Base-by-base conservation (phyloP, 2,888 invertebrate species). In the Ferrisia virgata region DNA sequence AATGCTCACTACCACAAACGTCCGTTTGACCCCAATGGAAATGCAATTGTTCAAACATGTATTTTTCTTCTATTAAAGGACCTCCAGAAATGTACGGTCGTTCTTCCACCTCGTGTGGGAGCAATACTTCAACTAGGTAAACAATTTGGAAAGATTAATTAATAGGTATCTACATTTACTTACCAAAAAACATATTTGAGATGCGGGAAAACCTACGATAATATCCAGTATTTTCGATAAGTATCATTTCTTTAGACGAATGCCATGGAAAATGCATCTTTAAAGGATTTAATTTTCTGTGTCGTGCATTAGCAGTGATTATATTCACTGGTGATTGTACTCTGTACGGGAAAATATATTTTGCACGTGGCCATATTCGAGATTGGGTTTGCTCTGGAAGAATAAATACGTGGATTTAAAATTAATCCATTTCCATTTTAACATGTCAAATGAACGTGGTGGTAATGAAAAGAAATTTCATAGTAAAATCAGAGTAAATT, bases 11-110 rank as follows among this genome's bases (percentile, higher is more conserved):
- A 1, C 93, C 93, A 85, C 91, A 90, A n/a, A 2, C 13, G 87
- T 92, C 90, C 84, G 90, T 89, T 0, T 88, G 87, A 1, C 93
- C 93, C 93, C 93, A 94, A 87, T 93, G 93, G 86, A 93, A 92
- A 88, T 93, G 93, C 78, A 93, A 88, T 87, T 93, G 93, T 0
- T 92, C 92, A 80, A 93, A 90, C 0, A 92, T 88, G 86, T 92
- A 93, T 85, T 91, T 92, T 11, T 91, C 91, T 31, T 85, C 47
- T 8, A 86, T 69, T 33, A 86, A 53, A 13, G 86, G 86, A 11
- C 86, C 86, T 2, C 85, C 86, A 1, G 47, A 69, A 18, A 86
- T 53, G 22, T 69, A 64, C 4, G 85, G 85, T 15, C 43, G 58
- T 8, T 78, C 18, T 8, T 76, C 28, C 9, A 11, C 76, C 4